phyloP scores from a whole-genome alignment of 2,113 vertebrate genomes.

The Urocynchramus pylzowi region DNA sequence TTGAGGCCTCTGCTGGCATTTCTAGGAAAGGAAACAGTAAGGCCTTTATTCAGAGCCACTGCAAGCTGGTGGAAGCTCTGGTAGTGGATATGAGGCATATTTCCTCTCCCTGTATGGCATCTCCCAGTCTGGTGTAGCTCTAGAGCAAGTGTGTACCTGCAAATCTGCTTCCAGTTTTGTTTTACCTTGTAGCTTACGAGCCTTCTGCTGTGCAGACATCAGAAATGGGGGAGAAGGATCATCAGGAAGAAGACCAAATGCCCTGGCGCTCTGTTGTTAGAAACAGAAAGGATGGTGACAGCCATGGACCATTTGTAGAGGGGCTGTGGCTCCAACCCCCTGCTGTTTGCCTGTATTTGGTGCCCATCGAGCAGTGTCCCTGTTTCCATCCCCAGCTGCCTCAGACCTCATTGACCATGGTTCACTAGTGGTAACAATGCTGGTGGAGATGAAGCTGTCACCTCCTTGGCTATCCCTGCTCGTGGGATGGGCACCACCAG shows the following conservation, averaged over 20 bases:
- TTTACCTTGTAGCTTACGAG: neutral
- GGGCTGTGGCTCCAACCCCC: neutral
- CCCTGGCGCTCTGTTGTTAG: neutral
- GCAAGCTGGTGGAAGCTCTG: neutral
- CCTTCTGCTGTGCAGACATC: neutral
- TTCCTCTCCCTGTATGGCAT: neutral
- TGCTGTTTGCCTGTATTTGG: neutral
- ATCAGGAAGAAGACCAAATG: neutral
- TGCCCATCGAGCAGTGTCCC: neutral
- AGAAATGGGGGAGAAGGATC: neutral
- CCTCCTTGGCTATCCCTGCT: neutral
- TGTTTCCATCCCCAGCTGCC: neutral
- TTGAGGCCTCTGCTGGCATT: neutral
- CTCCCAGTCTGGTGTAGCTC: neutral
- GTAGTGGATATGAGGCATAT: neutral
- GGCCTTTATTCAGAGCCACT: neutral
- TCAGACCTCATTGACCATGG: neutral
- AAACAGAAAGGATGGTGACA: neutral
- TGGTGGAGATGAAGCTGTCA: neutral
- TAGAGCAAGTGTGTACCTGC: fast-evolving
- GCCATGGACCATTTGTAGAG: neutral
- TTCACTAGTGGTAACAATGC: neutral
- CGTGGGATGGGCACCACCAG: neutral
- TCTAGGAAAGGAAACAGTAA: neutral
- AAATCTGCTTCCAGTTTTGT: neutral